Evolutionary conservation across 2,113 vertebrate species (phyloP).

Genomic region (Acrocephalus kingi): DNA sequence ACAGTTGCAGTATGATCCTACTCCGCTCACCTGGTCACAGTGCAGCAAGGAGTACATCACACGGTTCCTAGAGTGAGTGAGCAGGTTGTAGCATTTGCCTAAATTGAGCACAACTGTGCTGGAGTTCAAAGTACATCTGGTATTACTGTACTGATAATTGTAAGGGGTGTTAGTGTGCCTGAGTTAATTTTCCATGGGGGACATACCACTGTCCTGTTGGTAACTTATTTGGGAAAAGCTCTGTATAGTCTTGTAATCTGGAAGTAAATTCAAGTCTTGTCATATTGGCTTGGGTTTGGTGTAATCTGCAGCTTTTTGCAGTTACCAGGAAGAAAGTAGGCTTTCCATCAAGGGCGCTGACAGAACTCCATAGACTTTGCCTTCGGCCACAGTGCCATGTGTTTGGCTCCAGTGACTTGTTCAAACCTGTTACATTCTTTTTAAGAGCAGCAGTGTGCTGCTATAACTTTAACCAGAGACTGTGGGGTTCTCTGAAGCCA

Average conservation of each 20-base stretch:
- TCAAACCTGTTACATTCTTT: background rate
- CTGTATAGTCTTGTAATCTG: background rate
- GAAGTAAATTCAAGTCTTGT: background rate
- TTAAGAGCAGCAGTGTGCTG: background rate
- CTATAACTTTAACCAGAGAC: background rate
- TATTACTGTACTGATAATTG: background rate
- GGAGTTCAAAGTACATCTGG: background rate
- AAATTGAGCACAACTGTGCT: background rate
- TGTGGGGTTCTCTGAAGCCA: background rate
- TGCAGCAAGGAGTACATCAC: constrained; percentile 99
- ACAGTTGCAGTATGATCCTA: constrained; percentile 92
- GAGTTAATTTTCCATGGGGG: background rate
- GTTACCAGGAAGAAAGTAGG: background rate
- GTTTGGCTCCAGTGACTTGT: background rate
- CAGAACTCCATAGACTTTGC: background rate
- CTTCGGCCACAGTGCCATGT: background rate
- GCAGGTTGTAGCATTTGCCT: background rate
- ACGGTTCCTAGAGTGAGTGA: constrained; percentile 93
- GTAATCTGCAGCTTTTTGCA: background rate
- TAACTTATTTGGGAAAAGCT: background rate
- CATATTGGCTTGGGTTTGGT: background rate
- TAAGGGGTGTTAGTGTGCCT: background rate
- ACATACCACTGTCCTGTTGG: background rate
- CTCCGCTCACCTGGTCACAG: constrained; percentile 92
- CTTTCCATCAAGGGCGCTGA: background rate